A percentile compares a stretch with the other conserved stretches of the same genome.
Conservation (phyloP, 2,113 vertebrate genomes). For the Mormoops blainvillei region DNA sequence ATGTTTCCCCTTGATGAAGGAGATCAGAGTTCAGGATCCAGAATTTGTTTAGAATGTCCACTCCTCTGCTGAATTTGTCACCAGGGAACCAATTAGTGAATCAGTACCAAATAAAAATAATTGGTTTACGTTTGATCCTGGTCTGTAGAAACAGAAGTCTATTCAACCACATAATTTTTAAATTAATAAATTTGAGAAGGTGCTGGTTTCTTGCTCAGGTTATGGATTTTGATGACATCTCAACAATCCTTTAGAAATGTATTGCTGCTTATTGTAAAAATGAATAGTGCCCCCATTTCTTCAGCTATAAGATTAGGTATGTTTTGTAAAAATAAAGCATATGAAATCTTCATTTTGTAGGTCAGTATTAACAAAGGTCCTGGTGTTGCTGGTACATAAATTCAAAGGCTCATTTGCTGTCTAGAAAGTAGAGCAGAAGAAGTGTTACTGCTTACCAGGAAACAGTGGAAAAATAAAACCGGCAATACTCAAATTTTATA, state of each 20-base stretch:
- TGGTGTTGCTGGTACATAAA: not conserved
- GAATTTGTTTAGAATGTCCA: not conserved
- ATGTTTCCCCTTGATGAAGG: not conserved
- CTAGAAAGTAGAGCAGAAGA: constrained; percentile 40
- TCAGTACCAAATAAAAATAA: not conserved
- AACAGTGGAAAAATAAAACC: not conserved
- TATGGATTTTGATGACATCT: not conserved
- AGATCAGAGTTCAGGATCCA: not conserved
- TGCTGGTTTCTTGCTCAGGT: not conserved
- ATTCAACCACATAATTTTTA: no score
- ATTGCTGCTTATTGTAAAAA: not conserved
- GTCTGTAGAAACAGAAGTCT: not conserved
- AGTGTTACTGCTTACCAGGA: not conserved
- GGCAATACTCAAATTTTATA: not conserved
- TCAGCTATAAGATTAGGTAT: constrained; percentile 11
- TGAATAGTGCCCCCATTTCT: not conserved
- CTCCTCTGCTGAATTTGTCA: not conserved
- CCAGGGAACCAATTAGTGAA: not conserved
- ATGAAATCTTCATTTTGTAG: constrained; percentile 10
- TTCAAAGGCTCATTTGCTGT: not conserved
- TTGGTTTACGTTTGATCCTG: not conserved
- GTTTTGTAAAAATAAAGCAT: constrained; percentile 39
- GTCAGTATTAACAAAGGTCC: not conserved
- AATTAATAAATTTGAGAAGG: no score
- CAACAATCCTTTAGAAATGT: constrained; percentile 17